phyloP scores from a whole-genome alignment of 2,797 vertebrate species.

The Siniperca undulata region DNA sequence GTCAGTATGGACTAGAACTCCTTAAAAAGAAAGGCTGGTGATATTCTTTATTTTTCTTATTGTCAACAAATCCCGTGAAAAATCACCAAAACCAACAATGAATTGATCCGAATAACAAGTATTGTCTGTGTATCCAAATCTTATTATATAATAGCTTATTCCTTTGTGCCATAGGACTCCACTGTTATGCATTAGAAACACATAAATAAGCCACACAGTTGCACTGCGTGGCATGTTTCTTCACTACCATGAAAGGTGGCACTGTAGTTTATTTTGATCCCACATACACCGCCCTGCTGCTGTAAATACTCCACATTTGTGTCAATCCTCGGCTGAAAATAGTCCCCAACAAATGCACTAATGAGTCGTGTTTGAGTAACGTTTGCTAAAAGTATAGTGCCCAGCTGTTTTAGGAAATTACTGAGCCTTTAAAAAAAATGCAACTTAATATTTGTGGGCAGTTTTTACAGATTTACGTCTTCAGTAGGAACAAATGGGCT shows the following conservation, averaged over 20 bases:
- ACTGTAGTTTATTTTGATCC: neutral
- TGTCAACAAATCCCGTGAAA: neutral
- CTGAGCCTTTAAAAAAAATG: neutral
- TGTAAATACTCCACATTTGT: neutral
- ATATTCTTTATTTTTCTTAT: neutral
- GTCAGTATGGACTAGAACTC: conserved; percentile 10
- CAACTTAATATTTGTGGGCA: neutral
- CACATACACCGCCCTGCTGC: neutral
- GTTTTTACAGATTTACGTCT: neutral
- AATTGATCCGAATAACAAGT: neutral
- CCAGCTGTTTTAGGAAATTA: neutral
- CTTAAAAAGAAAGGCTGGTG: too few species aligned
- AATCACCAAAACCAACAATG: neutral
- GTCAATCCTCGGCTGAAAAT: neutral
- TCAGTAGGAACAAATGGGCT: neutral
- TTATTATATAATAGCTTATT: neutral
- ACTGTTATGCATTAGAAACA: neutral
- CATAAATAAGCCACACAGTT: neutral
- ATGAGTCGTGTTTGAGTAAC: neutral
- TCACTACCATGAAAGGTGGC: neutral
- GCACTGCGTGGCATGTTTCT: neutral
- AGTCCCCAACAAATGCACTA: neutral
- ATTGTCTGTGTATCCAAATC: neutral
- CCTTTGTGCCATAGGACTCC: neutral
- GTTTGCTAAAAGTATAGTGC: neutral